Base-by-base conservation (phyloP, 1,140 invertebrate species). In the Elysia chlorotica region DNA sequence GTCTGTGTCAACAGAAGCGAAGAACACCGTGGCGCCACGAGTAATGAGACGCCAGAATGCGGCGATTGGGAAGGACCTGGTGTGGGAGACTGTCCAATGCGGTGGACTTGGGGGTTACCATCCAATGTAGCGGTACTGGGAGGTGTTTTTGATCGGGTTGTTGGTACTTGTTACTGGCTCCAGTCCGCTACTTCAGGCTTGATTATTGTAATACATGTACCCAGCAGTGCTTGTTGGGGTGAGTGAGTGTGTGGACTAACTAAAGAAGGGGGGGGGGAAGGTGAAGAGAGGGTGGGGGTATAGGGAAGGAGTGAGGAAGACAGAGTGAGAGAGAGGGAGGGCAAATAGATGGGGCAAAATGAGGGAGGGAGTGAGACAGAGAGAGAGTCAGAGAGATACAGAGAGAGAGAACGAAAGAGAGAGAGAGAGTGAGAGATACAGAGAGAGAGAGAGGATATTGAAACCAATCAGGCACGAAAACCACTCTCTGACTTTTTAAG, bases 361-460 rank as follows among this genome's bases (percentile, higher is more conserved):
- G 37, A 69, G 48, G 33, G 38, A 69, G 37, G 19, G 66, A 69
- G 66, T 30, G 3, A 54, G 66, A 69, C 25, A 69, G 48, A 69
- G 38, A 69, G 66, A 69, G 66, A 69, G 23, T 4, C 25, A 30
- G 23, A 56, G 66, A 69, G 41, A 69, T 23, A 23, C 41, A 33
- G 31, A 23, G 23, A 35, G 25, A 31, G 4, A 31, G 61, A 23
- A 14, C 3, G 14, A 23, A 23, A 63, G 61, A 10, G 23, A 35
- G 35, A 23, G 10, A 23, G 35, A 33, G 31, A 10, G 30, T 31
- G 41, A n/a, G 41, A n/a, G n/a, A 14, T 10, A n/a, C 10, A n/a
- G 41, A n/a, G 41, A n/a, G 41, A n/a, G 41, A n/a, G 41, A 48
- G n/a, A n/a, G 41, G 41, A 14, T n/a, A n/a, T 10, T 48, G 41